Conservation (phyloP, 2,888 invertebrate species). For the Agrenia bidenticulata region DNA sequence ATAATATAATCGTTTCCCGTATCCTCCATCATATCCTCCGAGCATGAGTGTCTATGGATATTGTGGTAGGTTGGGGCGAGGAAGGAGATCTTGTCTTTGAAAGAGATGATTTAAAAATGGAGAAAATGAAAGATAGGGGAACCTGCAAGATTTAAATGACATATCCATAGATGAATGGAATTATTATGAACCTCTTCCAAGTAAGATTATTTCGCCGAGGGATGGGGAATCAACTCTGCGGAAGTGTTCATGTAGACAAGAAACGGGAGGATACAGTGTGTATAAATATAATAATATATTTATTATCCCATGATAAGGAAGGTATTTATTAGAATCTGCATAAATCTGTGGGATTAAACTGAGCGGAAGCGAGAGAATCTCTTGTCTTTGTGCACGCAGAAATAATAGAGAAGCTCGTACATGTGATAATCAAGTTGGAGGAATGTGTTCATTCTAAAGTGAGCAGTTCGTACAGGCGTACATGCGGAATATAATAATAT, state of each 20-base stretch:
- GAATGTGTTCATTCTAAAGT: background rate
- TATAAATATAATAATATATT: too few relatives aligned
- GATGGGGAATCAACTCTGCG: too few relatives aligned
- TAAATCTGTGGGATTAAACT: constrained; percentile 20
- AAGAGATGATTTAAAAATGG: constrained; percentile 17
- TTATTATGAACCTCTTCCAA: too few relatives aligned
- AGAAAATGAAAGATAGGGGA: constrained; percentile 13
- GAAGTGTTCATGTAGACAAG: too few relatives aligned
- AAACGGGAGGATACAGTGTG: too few relatives aligned
- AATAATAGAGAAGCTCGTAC: constrained; percentile 7
- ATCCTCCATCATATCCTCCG: background rate
- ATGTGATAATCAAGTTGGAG: too few relatives aligned
- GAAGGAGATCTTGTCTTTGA: background rate
- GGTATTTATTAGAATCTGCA: constrained; percentile 4
- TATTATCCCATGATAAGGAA: too few relatives aligned
- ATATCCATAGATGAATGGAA: too few relatives aligned
- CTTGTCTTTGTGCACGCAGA: constrained; percentile 2
- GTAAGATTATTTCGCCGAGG: too few relatives aligned
- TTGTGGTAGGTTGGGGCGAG: background rate
- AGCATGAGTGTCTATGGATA: background rate
- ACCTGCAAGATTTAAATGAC: background rate
- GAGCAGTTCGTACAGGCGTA: background rate
- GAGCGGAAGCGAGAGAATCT: constrained; percentile 23
- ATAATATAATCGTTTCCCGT: too few relatives aligned
- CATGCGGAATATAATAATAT: constrained; percentile 1